These are phyloP conservation scores for Caenorhabditis sp. DNA, from an alignment of 2,888 invertebrate genomes.

Conservation along the genomic window DNA sequence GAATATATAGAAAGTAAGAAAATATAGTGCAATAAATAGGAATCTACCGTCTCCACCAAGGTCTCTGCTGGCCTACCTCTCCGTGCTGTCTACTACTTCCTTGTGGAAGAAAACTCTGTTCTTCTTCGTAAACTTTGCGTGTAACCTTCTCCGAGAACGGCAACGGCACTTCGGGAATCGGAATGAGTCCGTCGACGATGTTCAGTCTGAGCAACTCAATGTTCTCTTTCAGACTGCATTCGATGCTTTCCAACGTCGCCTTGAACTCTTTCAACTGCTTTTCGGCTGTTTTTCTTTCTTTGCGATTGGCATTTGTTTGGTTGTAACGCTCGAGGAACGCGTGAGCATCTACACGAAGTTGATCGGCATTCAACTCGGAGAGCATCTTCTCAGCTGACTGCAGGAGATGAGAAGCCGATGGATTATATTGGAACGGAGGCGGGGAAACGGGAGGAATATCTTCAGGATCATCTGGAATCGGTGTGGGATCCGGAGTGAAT, in stretches of 20 bases:
- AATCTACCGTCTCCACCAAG: no score
- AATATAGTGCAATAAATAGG: no score
- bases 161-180: conserved; percentile 2
- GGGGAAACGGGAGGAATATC: background rate
- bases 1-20: no score
- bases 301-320: conserved; percentile 9
- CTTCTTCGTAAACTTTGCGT: conserved; percentile 4
- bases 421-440: background rate
- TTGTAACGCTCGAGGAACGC: conserved; percentile 2
- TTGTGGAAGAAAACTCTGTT: no score
- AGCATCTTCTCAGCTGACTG: background rate
- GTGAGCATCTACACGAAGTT: background rate
- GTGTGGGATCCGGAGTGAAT: conserved; percentile 1
- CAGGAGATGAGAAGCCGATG: background rate
- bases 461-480: background rate
- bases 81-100: no score
- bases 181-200: conserved; percentile 6
- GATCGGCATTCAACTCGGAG: background rate
- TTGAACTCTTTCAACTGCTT: conserved; percentile 33
- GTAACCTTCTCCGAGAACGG: conserved; percentile 18
- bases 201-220: conserved; percentile 12
- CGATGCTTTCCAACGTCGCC: background rate
- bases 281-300: conserved; percentile 24
- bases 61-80: background rate
- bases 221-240: conserved; percentile 11